Evolutionary conservation across 2,797 vertebrate genomes (phyloP).

Genomic region (Platalea minor): DNA sequence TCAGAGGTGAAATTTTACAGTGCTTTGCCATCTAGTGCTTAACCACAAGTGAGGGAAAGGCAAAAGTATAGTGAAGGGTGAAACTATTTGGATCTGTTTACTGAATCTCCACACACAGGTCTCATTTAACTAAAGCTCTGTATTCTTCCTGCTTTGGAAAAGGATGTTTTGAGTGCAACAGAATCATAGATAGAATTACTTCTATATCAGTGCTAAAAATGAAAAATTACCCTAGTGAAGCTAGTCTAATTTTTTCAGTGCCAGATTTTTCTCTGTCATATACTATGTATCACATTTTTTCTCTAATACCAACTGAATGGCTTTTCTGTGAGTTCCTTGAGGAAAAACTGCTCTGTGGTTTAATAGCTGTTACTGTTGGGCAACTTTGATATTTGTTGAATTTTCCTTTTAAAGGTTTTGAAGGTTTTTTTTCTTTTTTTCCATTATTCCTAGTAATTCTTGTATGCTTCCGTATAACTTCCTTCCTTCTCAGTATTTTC

Average conservation of each 20-base stretch:
- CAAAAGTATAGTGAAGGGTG: neutral
- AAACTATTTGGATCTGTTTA: neutral
- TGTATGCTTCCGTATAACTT: neutral
- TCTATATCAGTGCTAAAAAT: neutral
- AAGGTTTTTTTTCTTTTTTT: accelerated
- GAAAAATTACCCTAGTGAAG: neutral
- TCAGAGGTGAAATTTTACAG: neutral
- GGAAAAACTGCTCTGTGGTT: neutral
- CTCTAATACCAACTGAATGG: neutral
- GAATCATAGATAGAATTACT: neutral
- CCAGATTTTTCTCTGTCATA: neutral
- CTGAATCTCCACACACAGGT: neutral
- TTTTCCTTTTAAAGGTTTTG: neutral
- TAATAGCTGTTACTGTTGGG: neutral
- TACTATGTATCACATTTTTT: neutral
- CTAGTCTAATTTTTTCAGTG: neutral
- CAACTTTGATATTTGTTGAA: neutral
- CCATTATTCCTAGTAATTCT: neutral
- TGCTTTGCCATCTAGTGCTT: neutral
- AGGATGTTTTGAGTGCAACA: neutral
- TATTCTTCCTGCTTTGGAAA: neutral
- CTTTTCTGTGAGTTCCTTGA: neutral
- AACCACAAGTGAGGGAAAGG: neutral
- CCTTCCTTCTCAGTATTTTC: neutral
- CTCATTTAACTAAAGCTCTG: neutral